These are phyloP conservation scores for Diabrotica virgifera DNA, from an alignment of 1,140 invertebrate species.

Conservation along the genomic window DNA sequence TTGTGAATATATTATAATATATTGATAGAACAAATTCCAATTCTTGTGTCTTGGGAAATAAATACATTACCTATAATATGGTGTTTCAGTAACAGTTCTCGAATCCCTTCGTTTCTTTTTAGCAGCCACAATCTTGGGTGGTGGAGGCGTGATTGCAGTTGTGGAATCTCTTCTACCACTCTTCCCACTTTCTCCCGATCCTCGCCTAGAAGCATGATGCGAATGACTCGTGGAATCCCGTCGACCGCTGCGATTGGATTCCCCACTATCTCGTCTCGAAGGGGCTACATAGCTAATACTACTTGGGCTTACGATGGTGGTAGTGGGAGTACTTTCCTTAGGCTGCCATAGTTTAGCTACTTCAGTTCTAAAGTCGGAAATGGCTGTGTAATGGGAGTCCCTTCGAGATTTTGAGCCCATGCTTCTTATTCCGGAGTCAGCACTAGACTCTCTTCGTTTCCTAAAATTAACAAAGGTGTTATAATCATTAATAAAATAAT, in stretches of 20 bases:
- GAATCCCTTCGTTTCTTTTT: slow-evolving; percentile 66
- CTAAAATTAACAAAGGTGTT: slow-evolving; percentile 41
- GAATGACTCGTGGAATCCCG: slow-evolving; percentile 46
- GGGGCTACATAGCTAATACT: slow-evolving; percentile 42
- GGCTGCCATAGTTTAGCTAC: slow-evolving; percentile 68
- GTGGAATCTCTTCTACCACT: slow-evolving; percentile 64
- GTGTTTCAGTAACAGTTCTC: slow-evolving; percentile 39
- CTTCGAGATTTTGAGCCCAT: slow-evolving; percentile 66
- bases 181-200: slow-evolving; percentile 61
- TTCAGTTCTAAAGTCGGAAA: slow-evolving; percentile 68
- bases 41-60: too few relatives aligned
- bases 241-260: slow-evolving; percentile 46
- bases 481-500: too few relatives aligned
- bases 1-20: too few relatives aligned
- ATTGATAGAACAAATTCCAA: too few relatives aligned
- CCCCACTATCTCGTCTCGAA: slow-evolving; percentile 55
- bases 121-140: slow-evolving; percentile 57
- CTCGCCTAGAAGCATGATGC: slow-evolving; percentile 53
- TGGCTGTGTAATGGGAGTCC: slow-evolving; percentile 62
- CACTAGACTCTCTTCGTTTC: slow-evolving; percentile 75
- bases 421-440: slow-evolving; percentile 77
- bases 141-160: slow-evolving; percentile 55
- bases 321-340: slow-evolving; percentile 52
- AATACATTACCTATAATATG: slow-evolving; percentile 32
- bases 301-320: slow-evolving; percentile 46